Conservation (phyloP, 2,113 vertebrate genomes). For the Mastomys coucha region DNA sequence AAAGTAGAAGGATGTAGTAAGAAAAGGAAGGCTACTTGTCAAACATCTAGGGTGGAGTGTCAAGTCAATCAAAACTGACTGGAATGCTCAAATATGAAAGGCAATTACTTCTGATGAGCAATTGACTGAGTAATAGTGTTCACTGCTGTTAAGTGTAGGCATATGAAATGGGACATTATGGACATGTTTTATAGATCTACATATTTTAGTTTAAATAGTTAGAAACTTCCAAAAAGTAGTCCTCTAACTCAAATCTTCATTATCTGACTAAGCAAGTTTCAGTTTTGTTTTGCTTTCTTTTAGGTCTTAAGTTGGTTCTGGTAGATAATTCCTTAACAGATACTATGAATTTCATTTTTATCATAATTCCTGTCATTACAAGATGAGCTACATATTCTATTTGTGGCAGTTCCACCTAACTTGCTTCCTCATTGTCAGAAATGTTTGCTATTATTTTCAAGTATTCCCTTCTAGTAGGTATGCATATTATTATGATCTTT, state of each 20-base stretch:
- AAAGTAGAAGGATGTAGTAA: neutral
- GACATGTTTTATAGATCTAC: neutral
- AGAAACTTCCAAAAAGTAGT: neutral
- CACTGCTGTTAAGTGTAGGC: neutral
- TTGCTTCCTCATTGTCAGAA: neutral
- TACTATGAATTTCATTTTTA: neutral
- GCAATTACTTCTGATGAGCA: neutral
- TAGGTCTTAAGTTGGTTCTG: neutral
- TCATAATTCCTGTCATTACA: neutral
- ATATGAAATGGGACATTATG: neutral
- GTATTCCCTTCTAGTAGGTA: constrained; percentile 5
- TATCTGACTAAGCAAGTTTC: neutral
- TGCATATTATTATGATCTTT: neutral
- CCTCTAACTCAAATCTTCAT: neutral
- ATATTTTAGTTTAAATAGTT: neutral
- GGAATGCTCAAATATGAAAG: neutral
- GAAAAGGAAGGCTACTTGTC: neutral
- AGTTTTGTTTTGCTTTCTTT: neutral
- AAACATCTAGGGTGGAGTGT: neutral
- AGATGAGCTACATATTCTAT: neutral
- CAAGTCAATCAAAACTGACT: neutral
- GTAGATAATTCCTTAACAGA: neutral
- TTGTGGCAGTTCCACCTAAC: neutral
- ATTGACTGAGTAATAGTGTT: neutral
- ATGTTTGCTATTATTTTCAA: constrained; percentile 21